Percentiles rank a stretch among this genome's conserved stretches.
These are phyloP conservation scores for Phrynocephalus versicolor DNA, from an alignment of 2,113 vertebrate genomes.

Conservation along the genomic window DNA sequence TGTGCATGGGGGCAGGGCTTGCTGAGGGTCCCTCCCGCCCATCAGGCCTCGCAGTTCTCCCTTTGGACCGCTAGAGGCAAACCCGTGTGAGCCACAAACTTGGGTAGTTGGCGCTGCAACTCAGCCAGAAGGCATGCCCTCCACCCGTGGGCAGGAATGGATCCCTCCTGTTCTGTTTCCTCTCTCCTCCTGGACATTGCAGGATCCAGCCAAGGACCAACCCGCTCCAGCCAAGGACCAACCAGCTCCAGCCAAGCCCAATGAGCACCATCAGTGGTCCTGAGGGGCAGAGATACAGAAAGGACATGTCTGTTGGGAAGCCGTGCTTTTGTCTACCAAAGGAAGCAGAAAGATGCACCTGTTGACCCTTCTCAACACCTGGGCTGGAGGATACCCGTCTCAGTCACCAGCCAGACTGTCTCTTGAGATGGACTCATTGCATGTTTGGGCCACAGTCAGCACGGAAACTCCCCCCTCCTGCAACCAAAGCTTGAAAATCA, in stretches of 20 bases:
- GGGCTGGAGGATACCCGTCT: background rate
- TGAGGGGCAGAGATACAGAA: too few relatives aligned
- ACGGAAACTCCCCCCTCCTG: background rate
- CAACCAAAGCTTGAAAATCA: background rate
- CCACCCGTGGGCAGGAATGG: background rate
- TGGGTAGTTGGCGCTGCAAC: background rate
- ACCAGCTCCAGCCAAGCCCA: background rate
- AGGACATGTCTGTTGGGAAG: background rate
- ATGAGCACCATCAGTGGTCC: background rate
- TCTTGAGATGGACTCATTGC: conserved; percentile 22
- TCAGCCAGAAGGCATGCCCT: background rate
- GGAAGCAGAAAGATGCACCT: background rate
- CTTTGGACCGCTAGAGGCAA: background rate
- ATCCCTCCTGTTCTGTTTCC: conserved; percentile 2
- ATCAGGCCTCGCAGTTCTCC: background rate
- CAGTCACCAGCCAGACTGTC: background rate
- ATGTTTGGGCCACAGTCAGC: conserved; percentile 19
- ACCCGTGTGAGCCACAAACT: background rate
- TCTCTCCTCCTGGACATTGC: background rate
- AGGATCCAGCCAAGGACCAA: background rate
- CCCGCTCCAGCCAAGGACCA: background rate
- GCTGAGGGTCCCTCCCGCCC: background rate
- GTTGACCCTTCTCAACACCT: background rate
- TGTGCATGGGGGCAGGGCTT: background rate
- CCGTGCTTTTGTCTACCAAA: background rate